Base-by-base conservation (phyloP, 2,888 invertebrate genomes). In the Stenotaenia linearis region DNA sequence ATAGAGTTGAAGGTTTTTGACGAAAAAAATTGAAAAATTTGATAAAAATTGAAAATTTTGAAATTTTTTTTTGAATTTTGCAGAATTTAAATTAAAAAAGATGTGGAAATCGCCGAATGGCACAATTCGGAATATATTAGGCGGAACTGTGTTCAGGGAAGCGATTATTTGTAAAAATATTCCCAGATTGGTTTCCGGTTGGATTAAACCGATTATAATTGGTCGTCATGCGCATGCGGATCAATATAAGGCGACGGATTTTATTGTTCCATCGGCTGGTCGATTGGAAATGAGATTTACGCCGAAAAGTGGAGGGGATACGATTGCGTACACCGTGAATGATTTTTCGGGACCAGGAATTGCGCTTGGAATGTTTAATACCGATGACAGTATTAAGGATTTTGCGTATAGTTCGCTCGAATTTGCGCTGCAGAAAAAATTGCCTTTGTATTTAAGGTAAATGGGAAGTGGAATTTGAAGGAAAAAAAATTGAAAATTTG, bases 201-300 rank as follows among this genome's bases (percentile, higher is more conserved):
- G 99, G 99, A 92, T 91, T 76, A 93, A 97, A 84, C 97, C 98
- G 6, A 99, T 99, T 83, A 93, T 99, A 79, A 98, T 99, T 85
- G 99, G 98, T 2, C 93, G 98, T 89, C 98, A 99, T 86, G 98
- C 98, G 79, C 95, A 98, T 85, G 98, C 95, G 45, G 98, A 98
- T 88, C 98, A 97, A 86, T 97, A 97, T 87, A 96, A 95, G 88
- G 98, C 98, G 0, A 96, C 96, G 15, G 98, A 99, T 87, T 97
- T 98, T 87, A 90, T 98, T 12, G 95, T 98, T 0, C 97, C 97
- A 77, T 93, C 93, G 6, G 90, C 92, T 77, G 98, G 98, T 30
- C 95, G 91, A 85, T 88, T 99, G 45, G 93, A 95, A 85, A 88
- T 98, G 79, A 90, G 91, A 30, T 98, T 92, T 88, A 92, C 91